Conservation (phyloP, 1,140 invertebrate species). For the Brachionus koreanus region DNA sequence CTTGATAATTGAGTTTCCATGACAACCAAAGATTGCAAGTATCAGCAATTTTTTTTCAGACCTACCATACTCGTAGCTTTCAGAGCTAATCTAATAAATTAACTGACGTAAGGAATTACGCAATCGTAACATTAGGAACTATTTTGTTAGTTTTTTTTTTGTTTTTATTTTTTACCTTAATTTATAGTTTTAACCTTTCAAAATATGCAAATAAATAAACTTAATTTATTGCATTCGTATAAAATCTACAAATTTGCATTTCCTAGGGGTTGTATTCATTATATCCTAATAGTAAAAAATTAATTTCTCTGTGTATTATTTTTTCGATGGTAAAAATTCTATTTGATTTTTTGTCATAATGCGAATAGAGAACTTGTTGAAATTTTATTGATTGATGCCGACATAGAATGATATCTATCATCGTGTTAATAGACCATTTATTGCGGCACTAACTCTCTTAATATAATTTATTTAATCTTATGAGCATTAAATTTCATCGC, state of each 20-base stretch:
- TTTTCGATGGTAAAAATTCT: background rate
- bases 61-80: background rate
- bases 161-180: background rate
- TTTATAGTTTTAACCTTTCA: background rate
- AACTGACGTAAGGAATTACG: background rate
- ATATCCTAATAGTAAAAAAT: background rate
- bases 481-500: background rate
- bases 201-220: constrained; percentile 5
- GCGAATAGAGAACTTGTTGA: background rate
- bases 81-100: background rate
- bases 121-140: background rate
- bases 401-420: background rate
- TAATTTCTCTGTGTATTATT: background rate
- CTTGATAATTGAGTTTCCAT: background rate
- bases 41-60: background rate
- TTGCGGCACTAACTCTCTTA: background rate
- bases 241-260: background rate
- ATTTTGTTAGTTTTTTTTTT: background rate
- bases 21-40: background rate
- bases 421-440: background rate
- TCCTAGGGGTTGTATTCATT: background rate
- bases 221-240: background rate
- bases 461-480: background rate
- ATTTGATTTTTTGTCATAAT: background rate
- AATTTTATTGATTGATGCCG: background rate